These are phyloP conservation scores for Rosalia funebris DNA, from an alignment of 2,888 invertebrate genomes.

Conservation along the genomic window DNA sequence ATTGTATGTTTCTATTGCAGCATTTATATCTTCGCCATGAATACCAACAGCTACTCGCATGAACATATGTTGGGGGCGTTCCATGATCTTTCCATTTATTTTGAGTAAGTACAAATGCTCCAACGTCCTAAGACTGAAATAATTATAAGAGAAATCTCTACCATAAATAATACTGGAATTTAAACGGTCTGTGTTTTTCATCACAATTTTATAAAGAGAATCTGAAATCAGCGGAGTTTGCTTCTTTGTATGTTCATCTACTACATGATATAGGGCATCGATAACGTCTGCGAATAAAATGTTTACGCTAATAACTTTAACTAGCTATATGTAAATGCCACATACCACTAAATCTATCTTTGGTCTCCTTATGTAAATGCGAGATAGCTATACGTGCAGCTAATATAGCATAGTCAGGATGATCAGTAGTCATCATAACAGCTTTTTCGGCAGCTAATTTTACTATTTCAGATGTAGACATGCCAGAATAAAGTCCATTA, in stretches of 20 bases:
- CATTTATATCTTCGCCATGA: constrained; percentile 91
- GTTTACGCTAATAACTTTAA: background rate
- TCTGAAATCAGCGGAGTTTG: constrained; percentile 88
- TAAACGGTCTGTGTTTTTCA: constrained; percentile 84
- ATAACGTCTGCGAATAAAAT: constrained; percentile 82
- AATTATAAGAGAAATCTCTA: constrained; percentile 95
- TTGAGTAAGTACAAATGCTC: constrained; percentile 94
- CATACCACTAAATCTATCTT: constrained; percentile 88
- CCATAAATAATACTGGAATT: constrained; percentile 97
- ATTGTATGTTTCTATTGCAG: constrained; percentile 95
- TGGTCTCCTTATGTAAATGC: constrained; percentile 98
- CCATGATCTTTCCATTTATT: constrained; percentile 90
- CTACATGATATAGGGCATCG: constrained; percentile 81
- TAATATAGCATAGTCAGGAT: constrained; percentile 94
- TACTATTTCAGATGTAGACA: constrained; percentile 97
- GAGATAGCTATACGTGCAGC: constrained; percentile 91
- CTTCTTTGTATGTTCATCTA: constrained; percentile 76
- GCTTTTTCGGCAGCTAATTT: constrained; percentile 98
- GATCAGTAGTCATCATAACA: constrained; percentile 95
- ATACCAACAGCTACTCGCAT: constrained; percentile 97
- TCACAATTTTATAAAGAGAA: constrained; percentile 81
- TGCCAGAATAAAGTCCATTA: constrained; percentile 94
- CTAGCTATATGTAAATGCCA: constrained; percentile 4
- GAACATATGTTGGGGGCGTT: constrained; percentile 98
- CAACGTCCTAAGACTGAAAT: constrained; percentile 98